phyloP scores from a whole-genome alignment of 1,140 invertebrate species.

The Lordiphosa clarofinis region DNA sequence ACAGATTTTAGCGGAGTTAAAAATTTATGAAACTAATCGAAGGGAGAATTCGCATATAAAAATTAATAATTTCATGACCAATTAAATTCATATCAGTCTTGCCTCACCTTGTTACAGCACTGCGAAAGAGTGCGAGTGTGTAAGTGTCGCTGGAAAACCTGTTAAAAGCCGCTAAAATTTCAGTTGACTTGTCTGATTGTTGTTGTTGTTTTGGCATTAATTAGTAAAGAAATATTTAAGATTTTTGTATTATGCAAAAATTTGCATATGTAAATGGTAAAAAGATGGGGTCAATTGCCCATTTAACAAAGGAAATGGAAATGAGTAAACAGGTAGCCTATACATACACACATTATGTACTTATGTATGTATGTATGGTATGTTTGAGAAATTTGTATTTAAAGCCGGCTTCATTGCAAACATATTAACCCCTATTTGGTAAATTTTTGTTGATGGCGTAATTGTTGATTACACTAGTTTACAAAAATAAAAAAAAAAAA shows the following conservation, averaged over 20 bases:
- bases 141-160: slow-evolving; percentile 66
- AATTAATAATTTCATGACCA: no score
- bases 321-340: slow-evolving; percentile 42
- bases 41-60: no score
- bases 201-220: slow-evolving; percentile 65
- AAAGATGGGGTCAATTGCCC: slow-evolving; percentile 19
- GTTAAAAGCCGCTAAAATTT: slow-evolving; percentile 74
- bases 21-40: no score
- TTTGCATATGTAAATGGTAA: slow-evolving; percentile 21
- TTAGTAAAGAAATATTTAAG: slow-evolving; percentile 72
- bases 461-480: no score
- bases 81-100: no score
- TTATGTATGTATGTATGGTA: slow-evolving; percentile 15
- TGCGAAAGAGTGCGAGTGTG: slow-evolving; percentile 24
- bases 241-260: slow-evolving; percentile 72
- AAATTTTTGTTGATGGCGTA: slow-evolving; percentile 53
- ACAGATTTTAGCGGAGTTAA: no score
- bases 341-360: slow-evolving; percentile 1
- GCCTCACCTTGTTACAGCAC: no score
- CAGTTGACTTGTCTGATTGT: slow-evolving; percentile 53
- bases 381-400: slow-evolving; percentile 20
- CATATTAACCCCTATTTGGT: slow-evolving; percentile 31
- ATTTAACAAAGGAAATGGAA: slow-evolving; percentile 23
- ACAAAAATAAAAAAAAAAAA: no score
- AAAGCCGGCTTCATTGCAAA: background rate